These are phyloP conservation scores for Cliona cf. orientalis DNA, from an alignment of 37 sponge, comb jelly and placozoan genomes.

Conservation along the genomic window DNA sequence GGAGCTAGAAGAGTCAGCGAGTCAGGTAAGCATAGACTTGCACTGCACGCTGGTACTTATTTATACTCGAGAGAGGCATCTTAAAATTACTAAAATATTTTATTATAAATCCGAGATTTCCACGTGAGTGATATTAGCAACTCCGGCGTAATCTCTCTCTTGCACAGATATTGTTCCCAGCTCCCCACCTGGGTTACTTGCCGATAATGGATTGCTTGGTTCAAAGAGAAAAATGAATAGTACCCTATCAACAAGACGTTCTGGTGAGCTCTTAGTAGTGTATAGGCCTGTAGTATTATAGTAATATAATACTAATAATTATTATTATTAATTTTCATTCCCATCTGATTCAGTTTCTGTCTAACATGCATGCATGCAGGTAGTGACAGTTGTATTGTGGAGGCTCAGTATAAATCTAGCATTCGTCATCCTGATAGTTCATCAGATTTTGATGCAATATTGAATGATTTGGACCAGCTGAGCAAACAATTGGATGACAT, in stretches of 20 bases:
- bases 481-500: constrained; percentile 4
- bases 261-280: neutral
- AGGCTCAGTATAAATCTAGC: no score
- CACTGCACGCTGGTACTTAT: neutral
- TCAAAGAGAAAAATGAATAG: neutral
- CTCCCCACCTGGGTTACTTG: neutral
- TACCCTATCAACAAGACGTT: neutral
- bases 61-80: neutral
- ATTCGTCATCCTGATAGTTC: no score
- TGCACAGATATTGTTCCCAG: no score
- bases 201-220: neutral
- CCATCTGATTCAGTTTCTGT: neutral
- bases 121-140: no score
- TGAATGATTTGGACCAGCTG: constrained; percentile 24
- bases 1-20: neutral
- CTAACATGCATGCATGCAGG: neutral
- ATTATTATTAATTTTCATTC: neutral
- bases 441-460: neutral
- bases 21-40: neutral
- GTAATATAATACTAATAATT: neutral
- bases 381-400: constrained; percentile 3
- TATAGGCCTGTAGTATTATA: neutral
- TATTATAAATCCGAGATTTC: no score
- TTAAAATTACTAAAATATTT: no score
- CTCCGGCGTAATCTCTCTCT: no score